These are phyloP conservation scores for Cyprinodon variegatus DNA, from an alignment of 2,113 vertebrate species.

Conservation along the genomic window DNA sequence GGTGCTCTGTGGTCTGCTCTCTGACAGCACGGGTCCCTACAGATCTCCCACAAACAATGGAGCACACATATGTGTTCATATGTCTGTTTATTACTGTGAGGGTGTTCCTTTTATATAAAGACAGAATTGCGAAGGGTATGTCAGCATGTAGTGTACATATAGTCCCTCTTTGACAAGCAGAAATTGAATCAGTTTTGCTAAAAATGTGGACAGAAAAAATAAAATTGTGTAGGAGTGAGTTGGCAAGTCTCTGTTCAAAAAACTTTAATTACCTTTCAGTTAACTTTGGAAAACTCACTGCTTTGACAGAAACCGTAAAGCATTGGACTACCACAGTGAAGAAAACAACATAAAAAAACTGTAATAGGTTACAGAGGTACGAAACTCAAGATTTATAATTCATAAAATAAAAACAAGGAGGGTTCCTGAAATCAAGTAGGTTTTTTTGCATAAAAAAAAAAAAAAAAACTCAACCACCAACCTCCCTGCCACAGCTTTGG, in stretches of 20 bases:
- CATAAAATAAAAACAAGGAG: not conserved
- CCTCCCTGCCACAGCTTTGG: constrained; percentile 29
- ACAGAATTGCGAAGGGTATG: constrained; percentile 36
- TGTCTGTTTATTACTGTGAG: constrained; percentile 14
- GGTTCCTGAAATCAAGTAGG: not conserved
- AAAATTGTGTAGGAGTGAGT: constrained; percentile 12
- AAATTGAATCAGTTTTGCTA: constrained; percentile 20
- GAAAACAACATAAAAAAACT: constrained; percentile 5
- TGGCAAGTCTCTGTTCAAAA: constrained; percentile 22
- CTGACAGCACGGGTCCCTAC: constrained; percentile 67
- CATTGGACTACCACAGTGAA: constrained; percentile 1
- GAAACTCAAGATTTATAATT: not conserved
- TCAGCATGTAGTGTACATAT: constrained; percentile 29
- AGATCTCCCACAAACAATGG: constrained; percentile 58
- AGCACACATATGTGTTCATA: constrained; percentile 19
- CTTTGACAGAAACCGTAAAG: constrained; percentile 12
- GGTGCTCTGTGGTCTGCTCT: constrained; percentile 60
- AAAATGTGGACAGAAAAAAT: constrained; percentile 16
- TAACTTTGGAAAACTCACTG: constrained; percentile 30
- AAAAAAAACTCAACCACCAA: constrained; percentile 16
- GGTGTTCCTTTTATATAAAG: constrained; percentile 12
- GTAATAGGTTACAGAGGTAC: not conserved
- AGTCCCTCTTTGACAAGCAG: constrained; percentile 25
- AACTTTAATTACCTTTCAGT: constrained; percentile 50
- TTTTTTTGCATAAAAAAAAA: constrained; percentile 1